phyloP scores from a whole-genome alignment of 2,888 invertebrate genomes.

The Cerastis leucographa region DNA sequence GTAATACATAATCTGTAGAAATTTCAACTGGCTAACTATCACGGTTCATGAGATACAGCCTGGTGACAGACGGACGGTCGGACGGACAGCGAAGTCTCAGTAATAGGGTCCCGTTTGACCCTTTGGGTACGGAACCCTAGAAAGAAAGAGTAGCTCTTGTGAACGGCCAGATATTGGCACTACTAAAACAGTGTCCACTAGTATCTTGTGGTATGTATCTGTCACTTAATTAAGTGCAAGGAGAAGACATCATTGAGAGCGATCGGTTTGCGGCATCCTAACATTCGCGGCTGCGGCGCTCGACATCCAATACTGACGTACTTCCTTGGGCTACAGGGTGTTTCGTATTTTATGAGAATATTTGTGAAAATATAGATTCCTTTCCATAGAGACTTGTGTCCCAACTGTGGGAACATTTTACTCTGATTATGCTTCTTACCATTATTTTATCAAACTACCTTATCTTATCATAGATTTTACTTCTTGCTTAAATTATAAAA shows the following conservation, averaged over 20 bases:
- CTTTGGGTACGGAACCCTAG: no score
- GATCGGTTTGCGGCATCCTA: constrained; percentile 66
- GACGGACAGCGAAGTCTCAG: no score
- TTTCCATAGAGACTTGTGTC: neutral
- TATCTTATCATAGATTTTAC: no score
- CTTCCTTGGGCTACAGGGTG: constrained; percentile 67
- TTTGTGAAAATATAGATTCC: neutral
- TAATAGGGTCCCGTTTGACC: no score
- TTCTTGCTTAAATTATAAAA: no score
- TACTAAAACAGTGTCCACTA: constrained; percentile 18
- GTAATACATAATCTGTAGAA: no score
- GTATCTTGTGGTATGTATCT: constrained; percentile 15
- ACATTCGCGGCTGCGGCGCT: constrained; percentile 63
- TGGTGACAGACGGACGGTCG: no score
- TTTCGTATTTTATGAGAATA: constrained; percentile 1
- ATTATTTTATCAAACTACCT: neutral
- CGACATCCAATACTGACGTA: constrained; percentile 73
- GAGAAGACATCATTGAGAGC: constrained; percentile 56
- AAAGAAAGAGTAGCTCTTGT: neutral
- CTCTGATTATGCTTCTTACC: neutral
- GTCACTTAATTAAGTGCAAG: constrained; percentile 46
- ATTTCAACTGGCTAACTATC: no score
- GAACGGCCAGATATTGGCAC: neutral
- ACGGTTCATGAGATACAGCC: no score
- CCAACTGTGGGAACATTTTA: neutral